Percentiles rank a stretch among this genome's conserved stretches.
phyloP scores from a whole-genome alignment of 2,113 vertebrate species.

The Platichthys flesus region DNA sequence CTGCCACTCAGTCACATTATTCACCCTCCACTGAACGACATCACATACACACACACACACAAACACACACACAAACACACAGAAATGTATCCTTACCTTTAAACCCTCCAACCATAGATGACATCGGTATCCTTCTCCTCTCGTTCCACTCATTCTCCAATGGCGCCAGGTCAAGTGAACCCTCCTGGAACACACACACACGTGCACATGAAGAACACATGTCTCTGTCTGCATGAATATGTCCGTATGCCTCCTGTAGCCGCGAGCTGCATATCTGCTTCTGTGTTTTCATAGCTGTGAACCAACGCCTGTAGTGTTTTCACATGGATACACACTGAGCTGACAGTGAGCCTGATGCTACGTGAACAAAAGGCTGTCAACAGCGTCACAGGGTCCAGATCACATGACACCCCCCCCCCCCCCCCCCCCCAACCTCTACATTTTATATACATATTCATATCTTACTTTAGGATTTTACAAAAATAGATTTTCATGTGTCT shows the following conservation, averaged over 20 bases:
- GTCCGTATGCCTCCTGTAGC: constrained; percentile 35
- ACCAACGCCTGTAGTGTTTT: constrained; percentile 35
- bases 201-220: constrained; percentile 16
- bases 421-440: constrained; percentile 4
- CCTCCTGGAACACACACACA: constrained; percentile 88
- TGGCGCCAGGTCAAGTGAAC: constrained; percentile 86
- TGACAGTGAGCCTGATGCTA: constrained; percentile 66
- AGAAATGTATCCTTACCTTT: constrained; percentile 83
- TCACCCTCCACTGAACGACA: constrained; percentile 83
- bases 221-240: constrained; percentile 27
- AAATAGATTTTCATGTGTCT: neutral
- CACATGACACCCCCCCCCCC: constrained; percentile 12
- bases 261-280: constrained; percentile 38
- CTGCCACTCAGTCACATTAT: constrained; percentile 96
- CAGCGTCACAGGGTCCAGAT: neutral
- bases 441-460: constrained; percentile 1
- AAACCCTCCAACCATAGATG: constrained; percentile 90
- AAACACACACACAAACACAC: constrained; percentile 1
- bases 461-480: constrained; percentile 1
- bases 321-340: constrained; percentile 59
- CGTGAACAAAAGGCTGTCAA: constrained; percentile 42
- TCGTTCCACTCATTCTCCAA: constrained; percentile 95
- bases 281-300: constrained; percentile 61
- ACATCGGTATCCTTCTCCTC: constrained; percentile 93
- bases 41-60: constrained; percentile 44